Conservation (phyloP, 2,888 invertebrate genomes). For the Drosophila fungiperda region DNA sequence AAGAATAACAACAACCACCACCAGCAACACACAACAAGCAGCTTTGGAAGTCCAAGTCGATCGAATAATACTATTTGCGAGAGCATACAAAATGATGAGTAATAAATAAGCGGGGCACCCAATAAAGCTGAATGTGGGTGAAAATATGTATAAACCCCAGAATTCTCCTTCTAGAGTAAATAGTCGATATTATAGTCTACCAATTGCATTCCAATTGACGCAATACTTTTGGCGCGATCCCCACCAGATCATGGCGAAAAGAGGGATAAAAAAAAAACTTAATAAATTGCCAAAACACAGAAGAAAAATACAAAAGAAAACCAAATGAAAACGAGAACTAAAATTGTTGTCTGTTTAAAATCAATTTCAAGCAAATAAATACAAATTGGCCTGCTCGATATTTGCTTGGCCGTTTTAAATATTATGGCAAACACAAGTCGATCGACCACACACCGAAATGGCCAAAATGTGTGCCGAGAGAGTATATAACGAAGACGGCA, state of each 20-base stretch:
- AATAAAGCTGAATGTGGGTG: conserved; percentile 23
- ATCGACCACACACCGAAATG: neutral
- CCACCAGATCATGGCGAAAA: conserved; percentile 1
- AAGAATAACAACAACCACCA: conserved; percentile 20
- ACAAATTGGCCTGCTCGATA: conserved; percentile 42
- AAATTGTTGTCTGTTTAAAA: conserved; percentile 51
- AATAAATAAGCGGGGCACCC: conserved; percentile 45
- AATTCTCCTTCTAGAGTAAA: neutral
- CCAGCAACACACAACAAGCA: neutral
- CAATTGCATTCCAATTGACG: conserved; percentile 7
- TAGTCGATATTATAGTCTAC: conserved; percentile 12
- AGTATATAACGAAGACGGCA: conserved; percentile 14
- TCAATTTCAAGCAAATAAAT: conserved; percentile 60
- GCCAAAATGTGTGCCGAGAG: neutral
- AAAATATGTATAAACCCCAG: conserved; percentile 6
- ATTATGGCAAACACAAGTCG: conserved; percentile 48
- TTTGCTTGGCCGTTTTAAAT: conserved; percentile 36
- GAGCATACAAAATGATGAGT: conserved; percentile 27
- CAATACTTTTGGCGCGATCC: conserved; percentile 2
- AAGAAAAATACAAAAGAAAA: neutral
- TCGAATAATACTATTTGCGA: neutral
- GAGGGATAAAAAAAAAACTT: conserved; percentile 42
- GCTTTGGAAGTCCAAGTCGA: neutral
- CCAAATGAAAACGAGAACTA: conserved; percentile 8
- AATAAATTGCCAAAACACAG: conserved; percentile 48